A percentile compares a stretch with the other conserved stretches of the same genome.
phyloP scores from a whole-genome alignment of 2,888 invertebrate genomes.

The Pachymerium ferrugineum region DNA sequence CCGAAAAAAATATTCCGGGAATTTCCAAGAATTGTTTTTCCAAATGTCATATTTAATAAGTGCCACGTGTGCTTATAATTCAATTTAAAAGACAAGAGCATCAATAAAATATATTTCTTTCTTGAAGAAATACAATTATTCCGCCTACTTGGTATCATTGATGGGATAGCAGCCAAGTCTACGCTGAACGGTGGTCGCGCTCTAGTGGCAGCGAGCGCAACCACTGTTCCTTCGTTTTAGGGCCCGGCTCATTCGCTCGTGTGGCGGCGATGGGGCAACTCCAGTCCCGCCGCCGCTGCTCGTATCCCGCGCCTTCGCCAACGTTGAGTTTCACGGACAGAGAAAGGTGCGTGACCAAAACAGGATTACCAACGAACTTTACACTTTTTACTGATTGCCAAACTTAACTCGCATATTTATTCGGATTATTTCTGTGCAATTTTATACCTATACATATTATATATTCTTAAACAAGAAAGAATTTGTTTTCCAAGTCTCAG shows the following conservation, averaged over 20 bases:
- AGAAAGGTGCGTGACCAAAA: no score
- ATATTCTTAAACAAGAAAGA: background rate
- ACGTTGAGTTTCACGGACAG: background rate
- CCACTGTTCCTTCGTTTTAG: background rate
- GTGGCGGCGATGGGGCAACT: constrained; percentile 13
- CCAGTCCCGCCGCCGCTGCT: constrained; percentile 8
- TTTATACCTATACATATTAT: background rate
- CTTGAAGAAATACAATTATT: background rate
- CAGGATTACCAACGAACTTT: background rate
- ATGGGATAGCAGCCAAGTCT: background rate
- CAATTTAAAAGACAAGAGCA: no score
- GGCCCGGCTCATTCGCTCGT: background rate
- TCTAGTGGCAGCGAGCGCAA: background rate
- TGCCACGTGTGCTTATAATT: no score
- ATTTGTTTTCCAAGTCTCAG: background rate
- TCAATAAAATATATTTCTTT: no score
- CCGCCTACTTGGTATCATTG: background rate
- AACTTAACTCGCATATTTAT: background rate
- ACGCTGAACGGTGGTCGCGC: background rate
- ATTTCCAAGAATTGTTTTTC: no score
- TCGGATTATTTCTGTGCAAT: background rate
- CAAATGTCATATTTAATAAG: no score
- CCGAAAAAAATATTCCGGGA: background rate
- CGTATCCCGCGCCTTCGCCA: background rate
- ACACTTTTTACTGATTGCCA: background rate